Evolutionary conservation across 2,797 vertebrate genomes (phyloP).

Genomic region (Oryzias dopingdopingensis): DNA sequence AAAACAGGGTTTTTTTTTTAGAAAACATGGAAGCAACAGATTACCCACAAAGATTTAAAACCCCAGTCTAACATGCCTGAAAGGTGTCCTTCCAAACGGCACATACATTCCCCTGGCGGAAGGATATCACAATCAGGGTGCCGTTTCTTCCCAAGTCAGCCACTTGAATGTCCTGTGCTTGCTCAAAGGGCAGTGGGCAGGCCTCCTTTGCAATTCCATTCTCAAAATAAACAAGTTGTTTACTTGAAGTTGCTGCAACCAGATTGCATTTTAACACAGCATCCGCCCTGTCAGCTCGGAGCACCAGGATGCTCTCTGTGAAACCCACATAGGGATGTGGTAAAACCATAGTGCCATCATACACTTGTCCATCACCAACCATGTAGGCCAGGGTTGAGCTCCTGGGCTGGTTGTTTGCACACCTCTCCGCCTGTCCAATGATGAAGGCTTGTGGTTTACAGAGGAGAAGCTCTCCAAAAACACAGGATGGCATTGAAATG

Average conservation of each 20-base stretch:
- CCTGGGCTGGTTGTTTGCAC: slow-evolving; percentile 36
- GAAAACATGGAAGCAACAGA: slow-evolving; percentile 5
- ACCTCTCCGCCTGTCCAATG: slow-evolving; percentile 70
- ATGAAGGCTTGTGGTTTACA: slow-evolving; percentile 70
- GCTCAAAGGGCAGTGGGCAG: slow-evolving; percentile 84
- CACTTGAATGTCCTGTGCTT: slow-evolving; percentile 75
- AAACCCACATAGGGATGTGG: slow-evolving; percentile 83
- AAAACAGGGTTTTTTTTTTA: background rate
- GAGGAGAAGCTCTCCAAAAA: slow-evolving; percentile 79
- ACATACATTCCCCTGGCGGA: slow-evolving; percentile 78
- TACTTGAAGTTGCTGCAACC: slow-evolving; percentile 78
- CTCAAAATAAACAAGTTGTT: slow-evolving; percentile 86
- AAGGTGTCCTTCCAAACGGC: slow-evolving; percentile 84
- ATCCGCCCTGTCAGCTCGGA: slow-evolving; percentile 57
- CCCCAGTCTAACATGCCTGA: slow-evolving; percentile 72
- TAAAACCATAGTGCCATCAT: slow-evolving; percentile 75
- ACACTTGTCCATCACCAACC: slow-evolving; percentile 67
- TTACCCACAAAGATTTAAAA: background rate
- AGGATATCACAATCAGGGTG: slow-evolving; percentile 78
- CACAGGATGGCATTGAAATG: slow-evolving; percentile 70
- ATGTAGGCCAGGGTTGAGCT: slow-evolving; percentile 72
- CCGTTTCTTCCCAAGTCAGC: slow-evolving; percentile 74
- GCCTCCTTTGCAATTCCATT: slow-evolving; percentile 79
- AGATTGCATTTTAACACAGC: slow-evolving; percentile 68
- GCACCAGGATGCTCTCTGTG: slow-evolving; percentile 74